Conservation (phyloP, 1,140 invertebrate genomes). For the Copidosoma floridanum region DNA sequence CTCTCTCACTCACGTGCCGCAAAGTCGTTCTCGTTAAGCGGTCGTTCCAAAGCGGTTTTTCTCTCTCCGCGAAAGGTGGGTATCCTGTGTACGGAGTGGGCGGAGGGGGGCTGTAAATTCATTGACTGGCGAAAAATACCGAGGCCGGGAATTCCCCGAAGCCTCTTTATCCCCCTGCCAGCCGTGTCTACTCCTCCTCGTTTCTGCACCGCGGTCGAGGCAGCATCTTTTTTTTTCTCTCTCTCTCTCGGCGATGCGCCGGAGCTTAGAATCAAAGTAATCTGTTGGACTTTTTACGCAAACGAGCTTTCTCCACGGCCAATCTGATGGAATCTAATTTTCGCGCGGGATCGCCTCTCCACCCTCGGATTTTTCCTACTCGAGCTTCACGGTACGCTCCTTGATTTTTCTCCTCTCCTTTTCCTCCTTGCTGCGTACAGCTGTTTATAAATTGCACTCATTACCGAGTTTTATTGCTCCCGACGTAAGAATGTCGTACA, state of each 20-base stretch:
- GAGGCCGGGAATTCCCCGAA: conserved; percentile 31
- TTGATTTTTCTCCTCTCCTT: too few species aligned
- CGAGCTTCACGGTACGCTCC: background rate
- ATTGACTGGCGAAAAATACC: conserved; percentile 52
- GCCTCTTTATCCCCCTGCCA: conserved; percentile 14
- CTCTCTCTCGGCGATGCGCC: background rate
- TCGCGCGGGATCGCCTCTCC: background rate
- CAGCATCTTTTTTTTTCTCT: too few species aligned
- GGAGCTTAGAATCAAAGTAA: conserved; percentile 22
- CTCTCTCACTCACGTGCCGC: conserved; percentile 17
- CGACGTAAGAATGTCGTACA: too few species aligned
- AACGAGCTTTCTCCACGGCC: background rate
- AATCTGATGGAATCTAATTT: conserved; percentile 12
- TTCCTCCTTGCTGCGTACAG: too few species aligned
- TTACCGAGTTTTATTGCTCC: too few species aligned
- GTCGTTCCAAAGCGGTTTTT: too few species aligned
- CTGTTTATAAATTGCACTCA: too few species aligned
- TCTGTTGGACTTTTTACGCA: conserved; percentile 17
- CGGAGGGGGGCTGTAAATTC: conserved; percentile 55
- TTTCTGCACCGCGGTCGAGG: too few species aligned
- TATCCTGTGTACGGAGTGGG: conserved; percentile 28
- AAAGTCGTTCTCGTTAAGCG: conserved; percentile 25
- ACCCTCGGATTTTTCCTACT: background rate
- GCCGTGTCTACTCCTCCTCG: background rate
- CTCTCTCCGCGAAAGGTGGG: background rate